Evolutionary conservation across 1,140 invertebrate genomes (phyloP).

Genomic region (Zaprionus africanus): DNA sequence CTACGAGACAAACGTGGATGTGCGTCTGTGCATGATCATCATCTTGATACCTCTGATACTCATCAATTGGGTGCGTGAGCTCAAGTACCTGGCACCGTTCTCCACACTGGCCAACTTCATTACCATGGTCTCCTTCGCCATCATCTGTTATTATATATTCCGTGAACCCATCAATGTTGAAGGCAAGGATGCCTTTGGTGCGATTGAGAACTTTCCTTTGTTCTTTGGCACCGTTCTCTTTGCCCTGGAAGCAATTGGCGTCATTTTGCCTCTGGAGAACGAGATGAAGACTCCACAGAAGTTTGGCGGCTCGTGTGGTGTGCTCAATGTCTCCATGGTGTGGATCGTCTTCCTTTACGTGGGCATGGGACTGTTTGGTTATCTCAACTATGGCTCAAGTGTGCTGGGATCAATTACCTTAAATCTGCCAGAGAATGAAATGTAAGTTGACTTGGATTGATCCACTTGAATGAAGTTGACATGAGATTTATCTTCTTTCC

Average conservation of each 20-base stretch:
- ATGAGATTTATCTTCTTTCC: not conserved
- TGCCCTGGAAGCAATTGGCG: slow-evolving; percentile 91
- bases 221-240: slow-evolving; percentile 92
- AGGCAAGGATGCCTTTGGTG: slow-evolving; percentile 85
- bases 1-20: slow-evolving; percentile 80
- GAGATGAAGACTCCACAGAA: slow-evolving; percentile 90
- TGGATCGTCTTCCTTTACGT: slow-evolving; percentile 89
- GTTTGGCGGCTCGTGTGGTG: slow-evolving; percentile 89
- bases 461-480: slow-evolving; percentile 45
- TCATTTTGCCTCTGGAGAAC: slow-evolving; percentile 92
- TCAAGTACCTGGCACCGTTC: slow-evolving; percentile 90
- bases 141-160: slow-evolving; percentile 90
- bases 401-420: slow-evolving; percentile 88
- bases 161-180: slow-evolving; percentile 85
- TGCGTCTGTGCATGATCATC: slow-evolving; percentile 88
- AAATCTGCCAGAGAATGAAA: slow-evolving; percentile 86
- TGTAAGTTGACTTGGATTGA: slow-evolving; percentile 82
- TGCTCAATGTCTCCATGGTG: slow-evolving; percentile 90
- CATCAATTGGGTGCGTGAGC: slow-evolving; percentile 89
- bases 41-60: slow-evolving; percentile 89
- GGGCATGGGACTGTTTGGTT: slow-evolving; percentile 91
- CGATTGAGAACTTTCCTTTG: slow-evolving; percentile 86
- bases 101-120: slow-evolving; percentile 90
- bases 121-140: slow-evolving; percentile 87
- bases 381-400: slow-evolving; percentile 88